phyloP scores from a whole-genome alignment of 2,888 invertebrate genomes.

The Clanis bilineata region DNA sequence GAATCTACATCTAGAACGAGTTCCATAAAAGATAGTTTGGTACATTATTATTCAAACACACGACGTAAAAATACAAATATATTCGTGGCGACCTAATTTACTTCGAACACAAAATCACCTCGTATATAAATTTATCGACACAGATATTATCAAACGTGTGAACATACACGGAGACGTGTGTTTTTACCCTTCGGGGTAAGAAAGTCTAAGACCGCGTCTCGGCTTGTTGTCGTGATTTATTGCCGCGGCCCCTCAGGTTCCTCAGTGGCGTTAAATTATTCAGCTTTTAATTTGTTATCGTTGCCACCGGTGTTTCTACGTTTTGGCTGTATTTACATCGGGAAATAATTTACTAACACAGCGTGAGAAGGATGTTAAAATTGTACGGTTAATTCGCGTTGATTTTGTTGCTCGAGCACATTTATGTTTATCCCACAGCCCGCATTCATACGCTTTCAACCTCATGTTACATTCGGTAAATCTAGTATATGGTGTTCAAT shows the following conservation, averaged over 20 bases:
- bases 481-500: conserved; percentile 7
- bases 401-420: conserved; percentile 28
- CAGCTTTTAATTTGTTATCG: conserved; percentile 80
- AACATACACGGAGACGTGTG: conserved; percentile 6
- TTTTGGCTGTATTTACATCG: conserved; percentile 73
- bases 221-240: conserved; percentile 74
- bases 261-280: conserved; percentile 76
- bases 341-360: conserved; percentile 68
- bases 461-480: conserved; percentile 27
- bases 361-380: conserved; percentile 40
- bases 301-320: conserved; percentile 65
- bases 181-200: conserved; percentile 7
- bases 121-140: conserved; percentile 10
- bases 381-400: conserved; percentile 45
- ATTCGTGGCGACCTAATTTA: neutral
- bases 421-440: conserved; percentile 28
- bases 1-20: neutral
- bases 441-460: conserved; percentile 20
- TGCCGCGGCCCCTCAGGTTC: conserved; percentile 53
- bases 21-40: neutral
- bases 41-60: neutral
- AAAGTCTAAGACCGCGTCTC: conserved; percentile 57
- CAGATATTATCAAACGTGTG: conserved; percentile 13
- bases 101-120: neutral
- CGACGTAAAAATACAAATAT: neutral